Evolutionary conservation across 2,797 vertebrate genomes (phyloP), one percentile per base, ranked within the genome.

Genomic region (Characodon lateralis): DNA sequence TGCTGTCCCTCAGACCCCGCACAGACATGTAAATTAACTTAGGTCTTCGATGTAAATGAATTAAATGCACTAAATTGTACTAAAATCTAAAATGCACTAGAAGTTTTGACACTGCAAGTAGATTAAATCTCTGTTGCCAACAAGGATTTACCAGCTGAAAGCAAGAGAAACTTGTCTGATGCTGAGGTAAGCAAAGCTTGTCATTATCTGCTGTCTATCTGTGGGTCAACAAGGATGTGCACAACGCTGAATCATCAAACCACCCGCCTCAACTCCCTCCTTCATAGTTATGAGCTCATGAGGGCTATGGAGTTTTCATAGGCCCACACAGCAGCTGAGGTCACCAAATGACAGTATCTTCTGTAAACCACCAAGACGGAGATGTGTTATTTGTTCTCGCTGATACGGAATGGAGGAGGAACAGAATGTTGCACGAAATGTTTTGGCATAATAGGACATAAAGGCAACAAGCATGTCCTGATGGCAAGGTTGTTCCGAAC

Each of bases 181-280:
- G 85, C 86, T 70, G 7, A 73, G 78, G 80, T 89, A 90, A 92
- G 91, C 87, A 65, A 70, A 55, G 83, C 74, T 79, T 78, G 56
- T 86, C 82, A 83, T 85, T 91, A 93, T 94, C 88, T 88, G 87
- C 89, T 85, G 82, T 78, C 76, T 77, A 81, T 31, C 79, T 88
- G 35, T 46, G 79, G 86, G 74, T 91, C 89, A 92, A 93, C 93
- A 92, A 88, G 88, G 92, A 93, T 89, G 90, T 78, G 78, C 81
- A 63, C 74, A 28, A 2, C 1, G 88, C 92, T 91, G 91, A 92
- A 71, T 94, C 93, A 93, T 92, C 93, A 88, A 83, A 85, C 78
- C 41, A 74, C 74, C 48, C 65, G 78, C 48, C 89, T 88, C 78
- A 87, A 87, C 79, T 78, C 89, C 79, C 87, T 88, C 88, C 82